These are phyloP conservation scores for Chrysodeixis includens DNA, from an alignment of 2,888 invertebrate species.

Conservation along the genomic window DNA sequence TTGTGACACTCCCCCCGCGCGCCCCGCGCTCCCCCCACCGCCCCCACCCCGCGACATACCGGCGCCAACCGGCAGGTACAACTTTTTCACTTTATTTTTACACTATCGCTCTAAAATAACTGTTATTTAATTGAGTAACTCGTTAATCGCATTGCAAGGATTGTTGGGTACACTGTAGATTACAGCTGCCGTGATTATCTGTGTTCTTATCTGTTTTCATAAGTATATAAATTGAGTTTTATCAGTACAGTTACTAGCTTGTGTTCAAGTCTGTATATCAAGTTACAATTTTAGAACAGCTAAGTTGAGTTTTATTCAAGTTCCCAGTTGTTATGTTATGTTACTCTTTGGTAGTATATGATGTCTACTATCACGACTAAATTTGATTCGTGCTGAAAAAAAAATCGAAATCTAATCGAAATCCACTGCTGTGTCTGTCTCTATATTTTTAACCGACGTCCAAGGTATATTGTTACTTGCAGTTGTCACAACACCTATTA, in stretches of 20 bases:
- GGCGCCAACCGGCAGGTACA: slow-evolving; percentile 78
- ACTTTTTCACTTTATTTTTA: slow-evolving; percentile 61
- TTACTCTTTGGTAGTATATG: neutral
- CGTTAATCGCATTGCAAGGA: slow-evolving; percentile 23
- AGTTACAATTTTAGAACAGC: neutral
- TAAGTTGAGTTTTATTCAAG: neutral
- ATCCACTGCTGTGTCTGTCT: neutral
- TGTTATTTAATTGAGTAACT: slow-evolving; percentile 44
- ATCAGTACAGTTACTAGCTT: neutral
- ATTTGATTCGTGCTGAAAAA: no score
- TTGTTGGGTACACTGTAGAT: neutral
- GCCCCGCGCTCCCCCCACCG: slow-evolving; percentile 42
- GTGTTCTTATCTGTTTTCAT: neutral
- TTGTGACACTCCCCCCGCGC: slow-evolving; percentile 64
- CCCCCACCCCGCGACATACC: slow-evolving; percentile 71
- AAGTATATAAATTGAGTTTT: neutral
- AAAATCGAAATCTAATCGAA: neutral
- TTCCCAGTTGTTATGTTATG: neutral
- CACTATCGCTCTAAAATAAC: slow-evolving; percentile 51
- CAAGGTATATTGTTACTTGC: neutral
- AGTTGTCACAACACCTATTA: slow-evolving; percentile 3
- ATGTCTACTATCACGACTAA: no score
- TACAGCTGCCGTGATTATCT: neutral
- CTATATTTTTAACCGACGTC: neutral
- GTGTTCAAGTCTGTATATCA: neutral